Evolutionary conservation across 2,888 invertebrate species (phyloP), one percentile per base, ranked within the genome.

Genomic region (Girardia tigrina): DNA sequence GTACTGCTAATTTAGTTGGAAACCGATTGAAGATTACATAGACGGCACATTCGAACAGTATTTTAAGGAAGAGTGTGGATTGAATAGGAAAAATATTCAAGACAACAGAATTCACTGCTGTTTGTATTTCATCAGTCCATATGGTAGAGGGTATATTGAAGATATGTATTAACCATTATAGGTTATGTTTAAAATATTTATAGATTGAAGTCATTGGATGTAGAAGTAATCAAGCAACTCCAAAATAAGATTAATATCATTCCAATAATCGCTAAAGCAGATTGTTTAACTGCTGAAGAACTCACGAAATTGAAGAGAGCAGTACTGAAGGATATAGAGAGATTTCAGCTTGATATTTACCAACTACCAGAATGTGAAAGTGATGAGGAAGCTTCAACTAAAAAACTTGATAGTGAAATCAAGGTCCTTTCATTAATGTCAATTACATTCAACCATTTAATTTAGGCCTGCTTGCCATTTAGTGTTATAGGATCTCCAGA

Each of bases 401-500:
- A 94, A 77, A 82, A 83, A 79, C 84, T 85, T 78, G 76, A 76
- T 28, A 23, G 23, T 1, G 76, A 76, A 16, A 76, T 76, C 70
- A 75, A 75, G 29, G 74, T 73, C 12, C n/a, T 72, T 72, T 8
- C 6, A 72, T 6, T 8, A 12, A 12, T n/a, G 8, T 72, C n/a
- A 29, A 72, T n/a, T 12, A 12, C 28, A 23, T 23, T 76, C 16
- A 1, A 75, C n/a, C 26, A 75, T 23, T 70, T 26, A 29, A 0
- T 23, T 23, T 76, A 86, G 85, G 91, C 90, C 83, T 93, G 94
- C 6, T 92, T 97, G 29, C 95, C 95, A 77, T 97, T 95, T 86
- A 95, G 95, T 69, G 94, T 95, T n/a, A 94, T 94, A 84, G 94
- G 95, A 77, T 91, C 94, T 74, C 92, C 91, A 82, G 90, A 90